Percentiles rank a stretch among this genome's conserved stretches.
Conservation (phyloP, 1,140 invertebrate species). For the Cydia strobilella region DNA sequence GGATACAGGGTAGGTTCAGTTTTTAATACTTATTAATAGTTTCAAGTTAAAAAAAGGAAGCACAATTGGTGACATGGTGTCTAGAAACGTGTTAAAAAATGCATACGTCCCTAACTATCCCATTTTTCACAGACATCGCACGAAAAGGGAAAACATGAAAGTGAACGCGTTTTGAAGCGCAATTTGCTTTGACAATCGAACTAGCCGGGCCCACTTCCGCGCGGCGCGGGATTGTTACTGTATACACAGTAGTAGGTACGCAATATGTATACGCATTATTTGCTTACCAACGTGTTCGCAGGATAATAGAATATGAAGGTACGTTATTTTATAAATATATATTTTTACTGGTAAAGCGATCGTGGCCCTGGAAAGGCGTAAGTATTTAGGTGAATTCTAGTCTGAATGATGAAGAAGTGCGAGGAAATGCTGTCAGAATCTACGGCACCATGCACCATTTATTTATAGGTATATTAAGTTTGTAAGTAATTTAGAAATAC, state of each 20-base stretch:
- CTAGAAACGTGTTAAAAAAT: neutral
- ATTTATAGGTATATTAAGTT: too few relatives aligned
- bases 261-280: constrained; percentile 9
- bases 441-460: too few relatives aligned
- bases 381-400: too few relatives aligned
- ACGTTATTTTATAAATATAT: neutral
- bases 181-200: constrained; percentile 32
- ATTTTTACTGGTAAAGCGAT: too few relatives aligned
- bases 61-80: neutral
- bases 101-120: neutral
- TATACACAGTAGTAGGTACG: neutral
- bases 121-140: constrained; percentile 18
- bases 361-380: too few relatives aligned
- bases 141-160: constrained; percentile 31
- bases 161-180: constrained; percentile 29
- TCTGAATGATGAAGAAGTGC: too few relatives aligned
- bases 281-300: neutral
- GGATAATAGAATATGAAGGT: neutral
- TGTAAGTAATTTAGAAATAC: too few relatives aligned
- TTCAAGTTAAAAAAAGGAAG: neutral
- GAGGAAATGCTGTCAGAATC: too few relatives aligned
- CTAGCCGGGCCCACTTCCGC: constrained; percentile 15
- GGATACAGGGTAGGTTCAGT: too few relatives aligned
- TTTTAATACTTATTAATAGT: too few relatives aligned
- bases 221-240: constrained; percentile 1